phyloP scores from a whole-genome alignment of 2,113 vertebrate species.

The Phainopepla nitens region DNA sequence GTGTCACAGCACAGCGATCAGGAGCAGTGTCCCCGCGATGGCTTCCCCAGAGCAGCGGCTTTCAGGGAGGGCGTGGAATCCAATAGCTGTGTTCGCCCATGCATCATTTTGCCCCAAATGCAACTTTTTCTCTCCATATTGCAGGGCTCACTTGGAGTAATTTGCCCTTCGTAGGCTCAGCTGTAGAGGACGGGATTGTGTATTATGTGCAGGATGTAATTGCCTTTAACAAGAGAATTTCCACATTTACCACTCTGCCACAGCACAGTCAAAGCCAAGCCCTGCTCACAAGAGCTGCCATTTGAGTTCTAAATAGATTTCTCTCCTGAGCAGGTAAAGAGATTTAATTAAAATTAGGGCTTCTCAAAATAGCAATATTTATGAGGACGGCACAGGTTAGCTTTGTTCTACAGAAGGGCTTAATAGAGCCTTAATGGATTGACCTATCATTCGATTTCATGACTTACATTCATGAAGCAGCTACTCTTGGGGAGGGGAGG shows the following conservation, averaged over 20 bases:
- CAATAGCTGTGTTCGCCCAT: neutral
- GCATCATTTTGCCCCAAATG: neutral
- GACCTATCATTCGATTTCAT: slow-evolving; percentile 87
- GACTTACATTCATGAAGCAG: slow-evolving; percentile 84
- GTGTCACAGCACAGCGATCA: fast-evolving
- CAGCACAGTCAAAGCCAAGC: slow-evolving; percentile 66
- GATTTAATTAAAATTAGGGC: slow-evolving; percentile 95
- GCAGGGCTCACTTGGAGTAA: slow-evolving; percentile 43
- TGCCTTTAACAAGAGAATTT: slow-evolving; percentile 72
- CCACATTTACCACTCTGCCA: slow-evolving; percentile 65
- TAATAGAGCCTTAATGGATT: slow-evolving; percentile 94
- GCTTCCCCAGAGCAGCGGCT: neutral
- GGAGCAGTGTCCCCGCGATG: fast-evolving
- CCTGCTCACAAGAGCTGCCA: slow-evolving; percentile 76
- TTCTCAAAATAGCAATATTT: slow-evolving; percentile 88
- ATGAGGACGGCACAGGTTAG: slow-evolving; percentile 87
- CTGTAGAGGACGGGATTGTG: slow-evolving; percentile 53
- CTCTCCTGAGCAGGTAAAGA: slow-evolving; percentile 85
- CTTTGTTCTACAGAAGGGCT: slow-evolving; percentile 92
- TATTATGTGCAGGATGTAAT: slow-evolving; percentile 66
- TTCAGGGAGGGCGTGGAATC: neutral
- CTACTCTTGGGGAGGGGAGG: slow-evolving; percentile 78
- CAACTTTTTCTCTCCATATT: slow-evolving; percentile 37
- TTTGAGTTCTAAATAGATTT: slow-evolving; percentile 85
- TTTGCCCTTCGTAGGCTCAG: slow-evolving; percentile 69